A percentile compares a stretch with the other conserved stretches of the same genome.
These are phyloP conservation scores for Lasius platythorax DNA, from an alignment of 2,888 invertebrate species.

Conservation along the genomic window DNA sequence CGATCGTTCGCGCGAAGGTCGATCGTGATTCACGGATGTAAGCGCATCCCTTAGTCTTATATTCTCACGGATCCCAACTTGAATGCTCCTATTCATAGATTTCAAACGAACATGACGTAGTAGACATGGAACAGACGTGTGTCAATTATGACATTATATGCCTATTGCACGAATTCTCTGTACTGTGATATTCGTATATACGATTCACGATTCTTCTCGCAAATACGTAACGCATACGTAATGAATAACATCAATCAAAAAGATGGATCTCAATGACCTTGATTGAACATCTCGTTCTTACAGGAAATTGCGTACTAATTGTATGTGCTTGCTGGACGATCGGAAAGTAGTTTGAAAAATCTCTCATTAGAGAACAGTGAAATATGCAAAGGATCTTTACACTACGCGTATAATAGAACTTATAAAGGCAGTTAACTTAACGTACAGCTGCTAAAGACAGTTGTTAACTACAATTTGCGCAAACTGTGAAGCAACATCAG, in stretches of 20 bases:
- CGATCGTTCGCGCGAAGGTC: constrained; percentile 44
- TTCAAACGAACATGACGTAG: constrained; percentile 17
- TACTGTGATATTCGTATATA: background rate
- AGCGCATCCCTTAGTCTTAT: constrained; percentile 35
- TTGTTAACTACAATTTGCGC: constrained; percentile 31
- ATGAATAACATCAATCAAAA: constrained; percentile 35
- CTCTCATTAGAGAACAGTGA: constrained; percentile 34
- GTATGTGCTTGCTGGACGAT: background rate
- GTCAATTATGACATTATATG: constrained; percentile 4
- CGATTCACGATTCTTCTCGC: constrained; percentile 5
- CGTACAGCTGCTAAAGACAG: constrained; percentile 27
- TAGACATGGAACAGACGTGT: constrained; percentile 13
- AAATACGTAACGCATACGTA: background rate
- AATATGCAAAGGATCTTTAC: constrained; percentile 22
- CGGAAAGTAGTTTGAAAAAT: constrained; percentile 43
- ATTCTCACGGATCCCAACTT: constrained; percentile 47
- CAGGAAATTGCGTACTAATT: constrained; percentile 30
- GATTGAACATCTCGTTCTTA: constrained; percentile 29
- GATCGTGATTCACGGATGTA: constrained; percentile 30
- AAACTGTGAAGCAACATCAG: constrained; percentile 20
- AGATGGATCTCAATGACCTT: constrained; percentile 27
- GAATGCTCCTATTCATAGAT: constrained; percentile 23
- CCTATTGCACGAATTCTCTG: background rate
- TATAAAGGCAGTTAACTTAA: constrained; percentile 20
- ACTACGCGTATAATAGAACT: constrained; percentile 26